These are phyloP conservation scores for Salarias fasciatus DNA, from an alignment of 2,797 vertebrate genomes.

Conservation along the genomic window DNA sequence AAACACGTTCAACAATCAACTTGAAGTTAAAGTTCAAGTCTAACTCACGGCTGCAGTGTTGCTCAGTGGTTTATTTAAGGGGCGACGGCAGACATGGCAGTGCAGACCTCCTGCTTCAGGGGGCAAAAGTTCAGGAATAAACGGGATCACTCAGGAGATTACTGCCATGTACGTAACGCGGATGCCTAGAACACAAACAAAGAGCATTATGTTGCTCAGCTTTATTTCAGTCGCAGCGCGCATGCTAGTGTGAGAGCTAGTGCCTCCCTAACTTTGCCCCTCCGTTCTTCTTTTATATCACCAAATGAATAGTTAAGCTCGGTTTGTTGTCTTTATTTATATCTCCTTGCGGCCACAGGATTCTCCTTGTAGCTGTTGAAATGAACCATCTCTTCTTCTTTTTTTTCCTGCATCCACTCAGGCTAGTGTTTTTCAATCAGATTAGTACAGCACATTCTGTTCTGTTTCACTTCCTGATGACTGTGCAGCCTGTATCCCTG, in stretches of 20 bases:
- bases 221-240: slow-evolving; percentile 66
- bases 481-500: slow-evolving; percentile 81
- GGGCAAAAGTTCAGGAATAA: slow-evolving; percentile 75
- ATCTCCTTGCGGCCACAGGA: slow-evolving; percentile 41
- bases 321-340: slow-evolving; percentile 44
- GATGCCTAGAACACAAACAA: slow-evolving; percentile 76
- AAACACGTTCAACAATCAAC: too few relatives aligned
- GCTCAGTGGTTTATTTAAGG: slow-evolving; percentile 47
- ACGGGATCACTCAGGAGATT: slow-evolving; percentile 74
- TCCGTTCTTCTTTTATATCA: slow-evolving; percentile 36
- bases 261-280: slow-evolving; percentile 22
- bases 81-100: slow-evolving; percentile 36
- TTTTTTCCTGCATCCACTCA: slow-evolving; percentile 70
- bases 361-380: slow-evolving; percentile 72
- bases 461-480: slow-evolving; percentile 89
- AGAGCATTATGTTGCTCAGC: slow-evolving; percentile 74
- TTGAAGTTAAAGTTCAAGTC: slow-evolving; percentile 6
- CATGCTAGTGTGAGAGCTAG: slow-evolving; percentile 31
- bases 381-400: slow-evolving; percentile 67
- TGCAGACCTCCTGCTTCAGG: slow-evolving; percentile 45
- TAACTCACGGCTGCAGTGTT: slow-evolving; percentile 11
- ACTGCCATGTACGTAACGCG: slow-evolving; percentile 67
- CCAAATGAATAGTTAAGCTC: slow-evolving; percentile 40
- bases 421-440: slow-evolving; percentile 85
- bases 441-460: slow-evolving; percentile 89